phyloP scores from a whole-genome alignment of 2,113 vertebrate species.

The Podarcis raffonei region DNA sequence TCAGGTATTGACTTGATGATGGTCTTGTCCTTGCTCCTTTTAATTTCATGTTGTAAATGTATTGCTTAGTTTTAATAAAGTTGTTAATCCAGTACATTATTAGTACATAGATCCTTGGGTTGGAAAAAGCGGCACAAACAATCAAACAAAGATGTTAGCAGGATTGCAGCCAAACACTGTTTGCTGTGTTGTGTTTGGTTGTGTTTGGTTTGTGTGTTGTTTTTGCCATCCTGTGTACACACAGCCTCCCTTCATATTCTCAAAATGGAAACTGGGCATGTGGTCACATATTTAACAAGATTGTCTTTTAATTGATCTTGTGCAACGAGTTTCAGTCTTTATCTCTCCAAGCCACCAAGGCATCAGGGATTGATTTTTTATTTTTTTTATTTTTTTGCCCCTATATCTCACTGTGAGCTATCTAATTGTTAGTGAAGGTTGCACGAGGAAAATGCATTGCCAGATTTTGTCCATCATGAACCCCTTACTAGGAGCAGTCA shows the following conservation, averaged over 20 bases:
- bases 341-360: not conserved
- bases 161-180: not conserved
- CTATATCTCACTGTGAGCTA: not conserved
- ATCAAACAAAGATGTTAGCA: not conserved
- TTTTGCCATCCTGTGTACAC: not conserved
- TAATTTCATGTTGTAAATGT: not conserved
- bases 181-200: not conserved
- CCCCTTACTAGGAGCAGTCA: conserved; percentile 42
- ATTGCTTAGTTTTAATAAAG: not conserved
- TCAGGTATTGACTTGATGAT: not conserved
- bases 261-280: not conserved
- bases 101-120: not conserved
- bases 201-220: not conserved
- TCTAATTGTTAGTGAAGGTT: not conserved
- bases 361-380: not conserved
- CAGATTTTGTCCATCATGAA: conserved; percentile 34
- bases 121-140: not conserved
- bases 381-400: not conserved
- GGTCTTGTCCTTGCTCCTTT: not conserved
- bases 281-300: not conserved
- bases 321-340: not conserved
- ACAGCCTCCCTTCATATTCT: not conserved
- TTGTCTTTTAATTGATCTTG: conserved; percentile 2
- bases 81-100: not conserved
- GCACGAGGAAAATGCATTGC: not conserved